These are phyloP conservation scores for Halichoeres trimaculatus DNA, from an alignment of 2,113 vertebrate genomes.

Conservation along the genomic window DNA sequence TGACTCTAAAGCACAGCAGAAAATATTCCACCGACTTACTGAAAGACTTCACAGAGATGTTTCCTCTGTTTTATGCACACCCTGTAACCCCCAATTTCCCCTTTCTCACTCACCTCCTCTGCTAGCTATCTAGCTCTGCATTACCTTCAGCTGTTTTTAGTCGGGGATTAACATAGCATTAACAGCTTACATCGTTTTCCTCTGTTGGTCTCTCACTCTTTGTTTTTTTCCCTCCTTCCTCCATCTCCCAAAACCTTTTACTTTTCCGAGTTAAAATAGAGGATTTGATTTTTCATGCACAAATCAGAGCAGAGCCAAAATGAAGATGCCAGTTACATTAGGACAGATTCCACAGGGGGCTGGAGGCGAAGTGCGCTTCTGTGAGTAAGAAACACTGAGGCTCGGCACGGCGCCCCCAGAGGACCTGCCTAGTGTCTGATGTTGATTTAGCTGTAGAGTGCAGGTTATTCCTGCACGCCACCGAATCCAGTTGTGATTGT, in stretches of 20 bases:
- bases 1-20: constrained; percentile 8
- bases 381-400: constrained; percentile 71
- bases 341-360: constrained; percentile 69
- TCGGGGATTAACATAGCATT: constrained; percentile 78
- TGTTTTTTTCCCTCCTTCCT: constrained; percentile 1
- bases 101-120: constrained; percentile 54
- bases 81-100: constrained; percentile 31
- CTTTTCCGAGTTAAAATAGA: constrained; percentile 76
- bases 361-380: constrained; percentile 56
- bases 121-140: constrained; percentile 68
- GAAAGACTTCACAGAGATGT: constrained; percentile 22
- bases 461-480: constrained; percentile 74
- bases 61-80: constrained; percentile 13
- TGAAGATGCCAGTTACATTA: constrained; percentile 79
- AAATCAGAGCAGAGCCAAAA: constrained; percentile 77
- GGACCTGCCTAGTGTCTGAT: constrained; percentile 73
- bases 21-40: constrained; percentile 37
- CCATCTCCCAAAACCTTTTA: constrained; percentile 64
- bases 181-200: constrained; percentile 78
- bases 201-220: constrained; percentile 69
- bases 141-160: constrained; percentile 77
- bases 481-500: constrained; percentile 78
- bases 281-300: constrained; percentile 78
- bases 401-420: constrained; percentile 62
- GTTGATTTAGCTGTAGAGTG: constrained; percentile 82